A percentile compares a stretch with the other conserved stretches of the same genome.
phyloP scores from a whole-genome alignment of 2,113 vertebrate species.

The Rhombomys opimus region DNA sequence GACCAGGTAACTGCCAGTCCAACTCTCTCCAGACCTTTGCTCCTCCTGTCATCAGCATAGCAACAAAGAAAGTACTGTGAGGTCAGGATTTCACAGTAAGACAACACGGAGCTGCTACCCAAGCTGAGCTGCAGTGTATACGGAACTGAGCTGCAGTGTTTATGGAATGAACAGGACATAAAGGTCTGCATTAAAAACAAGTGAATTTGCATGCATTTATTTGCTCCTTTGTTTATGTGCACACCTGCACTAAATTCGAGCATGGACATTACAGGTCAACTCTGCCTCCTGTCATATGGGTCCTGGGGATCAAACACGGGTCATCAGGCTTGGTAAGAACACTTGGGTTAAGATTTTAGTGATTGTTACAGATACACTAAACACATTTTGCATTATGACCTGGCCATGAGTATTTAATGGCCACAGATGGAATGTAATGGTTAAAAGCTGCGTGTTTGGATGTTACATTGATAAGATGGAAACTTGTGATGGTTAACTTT shows the following conservation, averaged over 20 bases:
- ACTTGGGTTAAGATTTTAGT: not conserved
- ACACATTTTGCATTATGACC: not conserved
- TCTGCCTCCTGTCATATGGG: rapidly evolving
- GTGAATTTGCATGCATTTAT: not conserved
- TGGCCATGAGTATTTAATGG: no score
- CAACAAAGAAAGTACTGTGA: not conserved
- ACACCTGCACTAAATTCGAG: not conserved
- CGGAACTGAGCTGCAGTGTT: not conserved
- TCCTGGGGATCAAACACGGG: not conserved
- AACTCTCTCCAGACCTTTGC: not conserved
- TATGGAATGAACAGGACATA: no score
- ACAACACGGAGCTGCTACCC: not conserved
- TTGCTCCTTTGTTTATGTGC: not conserved
- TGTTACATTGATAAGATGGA: not conserved
- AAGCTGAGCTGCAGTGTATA: not conserved
- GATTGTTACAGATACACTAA: not conserved
- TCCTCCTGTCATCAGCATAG: not conserved
- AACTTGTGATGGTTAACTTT: not conserved
- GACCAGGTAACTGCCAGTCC: no score
- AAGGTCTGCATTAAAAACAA: not conserved
- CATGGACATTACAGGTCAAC: not conserved
- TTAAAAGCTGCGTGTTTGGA: not conserved
- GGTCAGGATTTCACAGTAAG: not conserved
- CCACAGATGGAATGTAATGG: no score
- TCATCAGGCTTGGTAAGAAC: not conserved